These are phyloP conservation scores for Ceraclea dissimilis DNA, from an alignment of 2,888 invertebrate species.

Conservation along the genomic window DNA sequence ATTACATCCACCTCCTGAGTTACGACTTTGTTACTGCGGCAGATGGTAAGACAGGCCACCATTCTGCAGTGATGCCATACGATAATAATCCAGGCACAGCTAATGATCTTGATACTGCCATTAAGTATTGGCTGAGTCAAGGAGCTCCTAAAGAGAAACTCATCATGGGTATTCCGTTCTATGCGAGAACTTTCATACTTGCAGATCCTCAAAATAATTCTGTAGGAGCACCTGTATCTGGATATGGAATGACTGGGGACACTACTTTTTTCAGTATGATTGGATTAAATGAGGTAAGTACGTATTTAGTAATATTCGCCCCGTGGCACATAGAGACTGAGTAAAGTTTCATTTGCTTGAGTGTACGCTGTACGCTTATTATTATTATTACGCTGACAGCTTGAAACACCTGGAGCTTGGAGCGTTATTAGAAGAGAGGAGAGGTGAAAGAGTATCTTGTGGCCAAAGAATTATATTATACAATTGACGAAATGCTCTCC, in stretches of 20 bases:
- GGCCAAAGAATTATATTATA: no score
- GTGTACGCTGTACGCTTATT: no score
- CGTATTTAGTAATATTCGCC: no score
- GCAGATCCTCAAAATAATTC: slow-evolving; percentile 28
- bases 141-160: slow-evolving; percentile 36
- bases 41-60: slow-evolving; percentile 42
- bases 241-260: slow-evolving; percentile 40
- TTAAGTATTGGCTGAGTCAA: slow-evolving; percentile 33
- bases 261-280: slow-evolving; percentile 39
- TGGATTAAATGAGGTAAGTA: slow-evolving; percentile 47
- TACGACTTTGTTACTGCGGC: slow-evolving; percentile 51
- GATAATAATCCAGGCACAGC: slow-evolving; percentile 28
- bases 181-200: slow-evolving; percentile 38
- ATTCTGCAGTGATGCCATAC: slow-evolving; percentile 32
- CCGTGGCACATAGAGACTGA: no score
- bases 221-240: slow-evolving; percentile 40
- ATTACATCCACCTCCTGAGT: slow-evolving; percentile 50
- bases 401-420: no score
- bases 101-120: slow-evolving; percentile 28
- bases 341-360: no score
- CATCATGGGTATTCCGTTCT: slow-evolving; percentile 36
- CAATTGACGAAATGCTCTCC: no score
- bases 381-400: no score
- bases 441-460: no score
- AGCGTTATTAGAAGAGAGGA: no score